Evolutionary conservation across 2,888 invertebrate species (phyloP).

Genomic region (Protophormia terraenovae): DNA sequence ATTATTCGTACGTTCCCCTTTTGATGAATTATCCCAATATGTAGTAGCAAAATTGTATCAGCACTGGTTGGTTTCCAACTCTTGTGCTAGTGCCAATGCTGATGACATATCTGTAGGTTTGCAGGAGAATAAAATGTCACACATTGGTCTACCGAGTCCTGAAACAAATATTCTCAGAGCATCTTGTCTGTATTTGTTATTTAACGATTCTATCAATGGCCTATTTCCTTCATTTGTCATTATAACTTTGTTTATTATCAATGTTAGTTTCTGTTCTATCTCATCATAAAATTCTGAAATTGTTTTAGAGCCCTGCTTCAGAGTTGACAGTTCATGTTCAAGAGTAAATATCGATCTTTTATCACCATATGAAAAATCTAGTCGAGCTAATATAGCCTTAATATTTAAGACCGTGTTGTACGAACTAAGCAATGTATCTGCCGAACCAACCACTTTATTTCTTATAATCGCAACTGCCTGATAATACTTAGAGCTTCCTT

Average conservation of each 20-base stretch:
- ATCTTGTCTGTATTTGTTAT: constrained; percentile 63
- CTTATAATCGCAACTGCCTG: constrained; percentile 56
- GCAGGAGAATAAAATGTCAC: not conserved
- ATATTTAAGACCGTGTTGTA: constrained; percentile 65
- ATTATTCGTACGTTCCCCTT: not conserved
- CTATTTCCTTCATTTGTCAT: constrained; percentile 59
- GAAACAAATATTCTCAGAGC: constrained; percentile 51
- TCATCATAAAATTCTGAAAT: constrained; percentile 65
- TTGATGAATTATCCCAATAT: not conserved
- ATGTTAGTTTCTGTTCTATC: constrained; percentile 63
- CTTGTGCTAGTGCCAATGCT: not conserved
- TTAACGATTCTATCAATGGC: constrained; percentile 41
- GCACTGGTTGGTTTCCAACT: not conserved
- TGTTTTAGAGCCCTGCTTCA: constrained; percentile 61
- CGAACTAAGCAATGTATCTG: constrained; percentile 47
- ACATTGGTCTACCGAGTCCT: constrained; percentile 2
- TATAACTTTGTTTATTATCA: constrained; percentile 64
- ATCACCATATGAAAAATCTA: constrained; percentile 66
- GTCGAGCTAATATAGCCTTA: constrained; percentile 54
- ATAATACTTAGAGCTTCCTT: constrained; percentile 24
- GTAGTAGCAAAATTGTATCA: constrained; percentile 13
- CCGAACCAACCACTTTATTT: constrained; percentile 44
- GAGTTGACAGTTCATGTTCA: constrained; percentile 62
- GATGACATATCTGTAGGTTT: constrained; percentile 10
- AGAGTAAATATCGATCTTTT: constrained; percentile 58